These are phyloP conservation scores for Rhynchophorus ferrugineus DNA, from an alignment of 1,140 invertebrate genomes.

Conservation along the genomic window DNA sequence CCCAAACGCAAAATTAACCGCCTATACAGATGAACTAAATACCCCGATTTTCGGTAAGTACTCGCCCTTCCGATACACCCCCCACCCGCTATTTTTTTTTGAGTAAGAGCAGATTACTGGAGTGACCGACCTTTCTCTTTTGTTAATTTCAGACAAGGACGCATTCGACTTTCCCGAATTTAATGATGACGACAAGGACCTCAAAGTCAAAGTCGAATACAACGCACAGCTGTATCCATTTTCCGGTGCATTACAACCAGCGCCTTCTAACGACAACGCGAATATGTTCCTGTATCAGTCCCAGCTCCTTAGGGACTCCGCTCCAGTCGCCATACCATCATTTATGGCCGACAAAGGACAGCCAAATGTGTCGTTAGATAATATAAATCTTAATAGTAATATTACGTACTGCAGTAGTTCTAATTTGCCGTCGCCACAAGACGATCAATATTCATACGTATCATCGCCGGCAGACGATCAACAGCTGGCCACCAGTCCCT, in stretches of 20 bases:
- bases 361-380: no score
- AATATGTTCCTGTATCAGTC: slow-evolving; percentile 13
- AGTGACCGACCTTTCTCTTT: slow-evolving; percentile 2
- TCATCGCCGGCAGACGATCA: slow-evolving; percentile 12
- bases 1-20: slow-evolving; percentile 14
- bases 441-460: slow-evolving; percentile 16
- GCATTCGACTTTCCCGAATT: slow-evolving; percentile 14
- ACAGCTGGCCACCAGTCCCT: not conserved
- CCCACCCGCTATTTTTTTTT: slow-evolving; percentile 6
- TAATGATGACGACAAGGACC: slow-evolving; percentile 12
- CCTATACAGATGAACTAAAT: slow-evolving; percentile 31
- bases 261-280: not conserved
- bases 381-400: slow-evolving; percentile 7
- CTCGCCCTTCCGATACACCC: no score
- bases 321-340: no score
- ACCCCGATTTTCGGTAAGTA: slow-evolving; percentile 29
- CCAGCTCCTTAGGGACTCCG: not conserved
- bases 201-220: slow-evolving; percentile 21
- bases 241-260: not conserved
- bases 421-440: slow-evolving; percentile 11
- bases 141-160: slow-evolving; percentile 22
- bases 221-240: slow-evolving; percentile 10
- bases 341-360: not conserved
- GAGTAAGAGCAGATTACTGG: not conserved
- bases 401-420: slow-evolving; percentile 14